Evolutionary conservation across 2,113 vertebrate genomes (phyloP).

Genomic region (Dicrurus megarhynchus): DNA sequence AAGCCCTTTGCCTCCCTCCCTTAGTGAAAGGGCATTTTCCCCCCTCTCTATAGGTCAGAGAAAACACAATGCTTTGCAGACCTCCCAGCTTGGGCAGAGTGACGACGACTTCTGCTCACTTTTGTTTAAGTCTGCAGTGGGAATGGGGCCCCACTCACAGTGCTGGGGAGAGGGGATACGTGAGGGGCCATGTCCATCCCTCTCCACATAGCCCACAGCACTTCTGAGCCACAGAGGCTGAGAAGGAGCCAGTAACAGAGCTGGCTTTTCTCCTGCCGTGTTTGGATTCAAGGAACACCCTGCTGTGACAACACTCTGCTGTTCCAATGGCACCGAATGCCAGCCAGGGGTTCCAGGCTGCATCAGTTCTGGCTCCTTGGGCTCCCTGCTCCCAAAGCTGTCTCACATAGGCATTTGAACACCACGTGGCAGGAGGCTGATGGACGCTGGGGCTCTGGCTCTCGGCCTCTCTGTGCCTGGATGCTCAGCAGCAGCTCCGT

Average conservation of each 20-base stretch:
- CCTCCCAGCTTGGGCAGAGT: background rate
- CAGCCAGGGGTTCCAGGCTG: background rate
- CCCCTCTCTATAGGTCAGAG: background rate
- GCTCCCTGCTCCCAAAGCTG: background rate
- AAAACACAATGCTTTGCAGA: background rate
- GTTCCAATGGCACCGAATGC: background rate
- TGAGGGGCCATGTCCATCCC: background rate
- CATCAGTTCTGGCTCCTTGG: background rate
- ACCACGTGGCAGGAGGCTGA: background rate
- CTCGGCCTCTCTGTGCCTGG: background rate
- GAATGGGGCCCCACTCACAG: background rate
- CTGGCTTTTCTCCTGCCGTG: background rate
- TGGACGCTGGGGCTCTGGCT: background rate
- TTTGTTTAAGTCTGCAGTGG: background rate
- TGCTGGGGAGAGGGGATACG: background rate
- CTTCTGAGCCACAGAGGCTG: background rate
- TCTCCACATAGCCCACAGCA: background rate
- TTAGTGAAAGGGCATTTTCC: background rate
- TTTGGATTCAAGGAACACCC: background rate
- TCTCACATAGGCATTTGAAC: fast-evolving
- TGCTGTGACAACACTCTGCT: background rate
- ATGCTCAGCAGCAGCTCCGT: background rate
- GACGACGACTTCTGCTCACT: background rate
- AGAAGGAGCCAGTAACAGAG: background rate
- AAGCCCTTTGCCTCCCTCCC: background rate